Conservation (phyloP, 2,888 invertebrate species). For the Sinelater perroti region DNA sequence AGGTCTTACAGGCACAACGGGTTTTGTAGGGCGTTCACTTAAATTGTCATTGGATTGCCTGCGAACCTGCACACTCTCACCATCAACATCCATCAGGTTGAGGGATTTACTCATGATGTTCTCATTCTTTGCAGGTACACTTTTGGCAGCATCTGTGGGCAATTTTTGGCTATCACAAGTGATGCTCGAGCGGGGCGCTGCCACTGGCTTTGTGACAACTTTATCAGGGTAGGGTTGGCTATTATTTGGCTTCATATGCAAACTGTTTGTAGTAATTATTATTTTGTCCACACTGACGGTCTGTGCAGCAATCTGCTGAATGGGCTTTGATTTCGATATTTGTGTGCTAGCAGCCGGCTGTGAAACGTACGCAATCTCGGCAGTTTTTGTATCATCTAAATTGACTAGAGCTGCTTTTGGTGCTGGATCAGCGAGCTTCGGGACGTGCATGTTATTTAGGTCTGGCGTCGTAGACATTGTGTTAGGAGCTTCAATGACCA, state of each 20-base stretch:
- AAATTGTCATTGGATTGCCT: conserved; percentile 55
- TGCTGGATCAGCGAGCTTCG: conserved; percentile 39
- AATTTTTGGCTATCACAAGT: conserved; percentile 42
- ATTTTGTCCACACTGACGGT: conserved; percentile 61
- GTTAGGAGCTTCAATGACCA: conserved; percentile 54
- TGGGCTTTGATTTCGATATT: conserved; percentile 49
- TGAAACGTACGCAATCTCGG: conserved; percentile 44
- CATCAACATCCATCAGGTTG: conserved; percentile 46
- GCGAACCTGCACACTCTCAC: conserved; percentile 65
- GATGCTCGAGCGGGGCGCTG: conserved; percentile 64
- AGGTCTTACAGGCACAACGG: conserved; percentile 83
- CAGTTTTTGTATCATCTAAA: conserved; percentile 63
- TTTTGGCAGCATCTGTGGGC: conserved; percentile 37
- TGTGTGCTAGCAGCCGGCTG: conserved; percentile 42
- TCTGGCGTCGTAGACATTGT: conserved; percentile 33
- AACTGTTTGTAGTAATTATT: conserved; percentile 59
- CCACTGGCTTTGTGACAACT: conserved; percentile 58
- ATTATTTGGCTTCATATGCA: conserved; percentile 59
- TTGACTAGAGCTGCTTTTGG: conserved; percentile 61
- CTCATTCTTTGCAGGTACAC: conserved; percentile 12
- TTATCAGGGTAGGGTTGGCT: conserved; percentile 24
- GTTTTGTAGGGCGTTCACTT: conserved; percentile 68
- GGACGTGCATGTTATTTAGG: conserved; percentile 38
- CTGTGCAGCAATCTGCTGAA: conserved; percentile 60
- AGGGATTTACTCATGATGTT: conserved; percentile 49